phyloP scores from a whole-genome alignment of 2,113 vertebrate species.

The Callochromis pleurospilus region DNA sequence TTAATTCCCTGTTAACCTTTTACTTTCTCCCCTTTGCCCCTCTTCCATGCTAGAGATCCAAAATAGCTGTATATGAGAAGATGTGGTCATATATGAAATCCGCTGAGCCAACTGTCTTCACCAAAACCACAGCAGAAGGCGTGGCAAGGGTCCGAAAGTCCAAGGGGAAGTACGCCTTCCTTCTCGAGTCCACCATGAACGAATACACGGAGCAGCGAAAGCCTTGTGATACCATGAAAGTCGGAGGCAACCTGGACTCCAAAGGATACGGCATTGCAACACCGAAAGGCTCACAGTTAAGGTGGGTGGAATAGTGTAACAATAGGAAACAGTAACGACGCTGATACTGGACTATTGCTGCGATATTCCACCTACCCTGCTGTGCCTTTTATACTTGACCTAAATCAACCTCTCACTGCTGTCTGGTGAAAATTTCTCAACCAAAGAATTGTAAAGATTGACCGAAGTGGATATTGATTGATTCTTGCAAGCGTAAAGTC shows the following conservation, averaged over 20 bases:
- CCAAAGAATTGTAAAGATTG: background rate
- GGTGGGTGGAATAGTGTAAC: constrained; percentile 99
- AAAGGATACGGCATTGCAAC: constrained; percentile 99
- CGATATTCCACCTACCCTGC: constrained; percentile 99
- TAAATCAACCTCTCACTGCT: constrained; percentile 31
- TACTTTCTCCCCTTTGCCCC: background rate
- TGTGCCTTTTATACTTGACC: constrained; percentile 77
- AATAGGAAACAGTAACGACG: constrained; percentile 73
- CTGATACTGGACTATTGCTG: constrained; percentile 87
- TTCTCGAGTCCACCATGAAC: constrained; percentile 99
- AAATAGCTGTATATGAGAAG: constrained; percentile 99
- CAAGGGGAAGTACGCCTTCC: constrained; percentile 99
- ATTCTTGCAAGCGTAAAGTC: background rate
- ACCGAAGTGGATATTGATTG: background rate
- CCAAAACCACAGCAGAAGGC: constrained; percentile 94
- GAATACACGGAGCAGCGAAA: constrained; percentile 99
- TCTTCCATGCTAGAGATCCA: constrained; percentile 81
- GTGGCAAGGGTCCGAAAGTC: constrained; percentile 97
- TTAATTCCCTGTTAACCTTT: background rate
- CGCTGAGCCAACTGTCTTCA: constrained; percentile 95
- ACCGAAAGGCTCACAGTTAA: constrained; percentile 99
- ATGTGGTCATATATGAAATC: constrained; percentile 99
- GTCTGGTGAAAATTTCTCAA: constrained; percentile 22
- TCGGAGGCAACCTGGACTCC: constrained; percentile 99
- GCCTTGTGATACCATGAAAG: constrained; percentile 99